Conservation (phyloP, 2,113 vertebrate genomes). For the Monopterus albus region DNA sequence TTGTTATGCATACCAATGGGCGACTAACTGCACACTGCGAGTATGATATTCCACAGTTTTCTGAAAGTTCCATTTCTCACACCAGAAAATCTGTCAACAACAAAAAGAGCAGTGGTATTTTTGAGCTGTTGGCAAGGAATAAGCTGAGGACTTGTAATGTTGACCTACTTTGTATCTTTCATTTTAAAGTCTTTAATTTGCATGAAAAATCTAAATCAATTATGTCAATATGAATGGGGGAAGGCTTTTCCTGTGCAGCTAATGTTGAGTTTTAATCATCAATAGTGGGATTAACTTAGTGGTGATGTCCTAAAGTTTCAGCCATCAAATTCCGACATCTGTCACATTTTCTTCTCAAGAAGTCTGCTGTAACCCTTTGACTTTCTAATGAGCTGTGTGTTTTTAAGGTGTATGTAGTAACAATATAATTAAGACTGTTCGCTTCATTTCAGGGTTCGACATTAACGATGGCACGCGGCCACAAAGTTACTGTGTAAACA, state of each 20-base stretch:
- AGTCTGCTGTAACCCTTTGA: constrained; percentile 5
- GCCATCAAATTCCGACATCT: constrained; percentile 18
- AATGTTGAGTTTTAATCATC: constrained; percentile 30
- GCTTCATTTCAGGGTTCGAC: constrained; percentile 17
- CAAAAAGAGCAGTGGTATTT: constrained; percentile 34
- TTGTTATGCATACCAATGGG: constrained; percentile 64
- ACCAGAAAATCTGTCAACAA: constrained; percentile 41
- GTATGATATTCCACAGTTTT: constrained; percentile 35
- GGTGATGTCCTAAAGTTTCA: constrained; percentile 20
- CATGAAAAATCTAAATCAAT: not conserved
- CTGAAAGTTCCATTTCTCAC: constrained; percentile 40
- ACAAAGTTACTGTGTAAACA: no score
- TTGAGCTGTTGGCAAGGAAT: constrained; percentile 1
- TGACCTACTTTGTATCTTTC: constrained; percentile 10
- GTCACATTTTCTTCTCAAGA: not conserved
- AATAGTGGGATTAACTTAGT: constrained; percentile 17
- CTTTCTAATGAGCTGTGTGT: constrained; percentile 25
- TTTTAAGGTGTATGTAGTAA: constrained; percentile 31
- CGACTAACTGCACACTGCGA: constrained; percentile 49
- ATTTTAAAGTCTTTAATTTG: constrained; percentile 4
- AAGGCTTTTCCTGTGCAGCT: constrained; percentile 7
- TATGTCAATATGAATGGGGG: no score
- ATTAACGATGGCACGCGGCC: no score
- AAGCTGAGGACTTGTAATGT: constrained; percentile 18
- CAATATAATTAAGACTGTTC: constrained; percentile 41